A percentile compares a stretch with the other conserved stretches of the same genome.
phyloP scores from a whole-genome alignment of 2,797 vertebrate genomes.

The Sebastes wilsoni region DNA sequence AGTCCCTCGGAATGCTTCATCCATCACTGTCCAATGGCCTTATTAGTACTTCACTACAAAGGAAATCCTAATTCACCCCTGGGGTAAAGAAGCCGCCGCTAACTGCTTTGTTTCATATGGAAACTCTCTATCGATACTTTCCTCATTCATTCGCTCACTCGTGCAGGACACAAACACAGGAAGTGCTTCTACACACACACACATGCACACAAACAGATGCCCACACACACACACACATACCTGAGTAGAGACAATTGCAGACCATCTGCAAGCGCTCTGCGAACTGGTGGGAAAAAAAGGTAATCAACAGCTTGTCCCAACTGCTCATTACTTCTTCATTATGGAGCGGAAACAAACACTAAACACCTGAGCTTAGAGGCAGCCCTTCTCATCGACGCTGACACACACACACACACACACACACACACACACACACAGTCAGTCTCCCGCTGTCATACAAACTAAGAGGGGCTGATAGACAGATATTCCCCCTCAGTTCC shows the following conservation, averaged over 20 bases:
- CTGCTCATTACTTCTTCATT: constrained; percentile 73
- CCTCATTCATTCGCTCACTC: constrained; percentile 22
- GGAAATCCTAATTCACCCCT: constrained; percentile 64
- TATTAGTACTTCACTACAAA: constrained; percentile 74
- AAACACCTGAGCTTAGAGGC: constrained; percentile 44
- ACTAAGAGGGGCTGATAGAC: constrained; percentile 41
- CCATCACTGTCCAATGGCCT: constrained; percentile 78
- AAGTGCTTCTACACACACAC: constrained; percentile 1
- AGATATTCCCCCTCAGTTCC: constrained; percentile 14
- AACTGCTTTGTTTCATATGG: constrained; percentile 43
- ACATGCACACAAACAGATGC: constrained; percentile 14
- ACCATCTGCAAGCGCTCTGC: constrained; percentile 59
- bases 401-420: constrained; percentile 4
- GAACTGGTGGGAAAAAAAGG: constrained; percentile 45
- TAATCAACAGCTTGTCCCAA: constrained; percentile 69
- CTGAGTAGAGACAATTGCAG: constrained; percentile 45
- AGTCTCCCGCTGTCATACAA: constrained; percentile 14
- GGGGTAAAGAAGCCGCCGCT: constrained; percentile 38
- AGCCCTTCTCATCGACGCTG: not conserved
- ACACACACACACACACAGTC: not conserved
- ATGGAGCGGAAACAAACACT: constrained; percentile 53
- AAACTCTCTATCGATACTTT: constrained; percentile 40
- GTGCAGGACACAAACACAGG: constrained; percentile 20
- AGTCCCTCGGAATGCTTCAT: constrained; percentile 74
- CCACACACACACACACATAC: constrained; percentile 21